A percentile compares a stretch with the other conserved stretches of the same genome.
phyloP scores from a whole-genome alignment of 1,140 invertebrate genomes.

The Calephelis nemesis region DNA sequence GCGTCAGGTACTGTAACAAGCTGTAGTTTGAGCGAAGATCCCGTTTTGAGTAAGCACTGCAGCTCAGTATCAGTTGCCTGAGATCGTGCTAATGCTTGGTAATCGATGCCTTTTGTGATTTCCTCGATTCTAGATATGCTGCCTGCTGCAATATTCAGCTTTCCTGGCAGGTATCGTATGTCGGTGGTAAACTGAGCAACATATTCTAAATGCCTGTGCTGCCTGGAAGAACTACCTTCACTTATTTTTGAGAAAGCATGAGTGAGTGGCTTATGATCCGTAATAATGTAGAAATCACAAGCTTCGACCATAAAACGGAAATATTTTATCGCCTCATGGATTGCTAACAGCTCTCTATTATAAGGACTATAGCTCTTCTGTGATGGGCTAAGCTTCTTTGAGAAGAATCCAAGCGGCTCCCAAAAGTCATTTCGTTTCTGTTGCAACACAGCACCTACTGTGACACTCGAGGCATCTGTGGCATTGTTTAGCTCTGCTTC shows the following conservation, averaged over 20 bases:
- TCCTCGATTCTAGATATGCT: constrained; percentile 32
- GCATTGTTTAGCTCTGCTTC: constrained; percentile 16
- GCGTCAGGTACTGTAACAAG: not conserved
- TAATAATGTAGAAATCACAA: not conserved
- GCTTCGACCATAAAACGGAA: constrained; percentile 28
- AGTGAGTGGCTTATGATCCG: no score
- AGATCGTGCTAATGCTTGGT: no score
- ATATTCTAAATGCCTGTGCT: no score
- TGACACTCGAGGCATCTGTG: constrained; percentile 18
- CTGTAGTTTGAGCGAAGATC: constrained; percentile 22
- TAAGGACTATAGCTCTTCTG: no score
- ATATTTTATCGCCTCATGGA: constrained; percentile 3
- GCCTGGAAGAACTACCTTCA: no score
- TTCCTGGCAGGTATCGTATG: no score
- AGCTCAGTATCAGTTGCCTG: constrained; percentile 23
- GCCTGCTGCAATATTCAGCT: constrained; percentile 47
- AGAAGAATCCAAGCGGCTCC: no score
- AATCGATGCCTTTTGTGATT: no score
- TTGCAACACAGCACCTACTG: constrained; percentile 17
- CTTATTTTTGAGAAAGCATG: not conserved
- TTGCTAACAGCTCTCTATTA: no score
- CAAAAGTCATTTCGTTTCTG: not conserved
- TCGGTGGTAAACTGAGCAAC: no score
- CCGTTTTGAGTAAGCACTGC: constrained; percentile 25
- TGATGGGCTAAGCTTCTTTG: no score